Evolutionary conservation across 2,113 vertebrate species (phyloP).

Genomic region (Arothron firmamentum): DNA sequence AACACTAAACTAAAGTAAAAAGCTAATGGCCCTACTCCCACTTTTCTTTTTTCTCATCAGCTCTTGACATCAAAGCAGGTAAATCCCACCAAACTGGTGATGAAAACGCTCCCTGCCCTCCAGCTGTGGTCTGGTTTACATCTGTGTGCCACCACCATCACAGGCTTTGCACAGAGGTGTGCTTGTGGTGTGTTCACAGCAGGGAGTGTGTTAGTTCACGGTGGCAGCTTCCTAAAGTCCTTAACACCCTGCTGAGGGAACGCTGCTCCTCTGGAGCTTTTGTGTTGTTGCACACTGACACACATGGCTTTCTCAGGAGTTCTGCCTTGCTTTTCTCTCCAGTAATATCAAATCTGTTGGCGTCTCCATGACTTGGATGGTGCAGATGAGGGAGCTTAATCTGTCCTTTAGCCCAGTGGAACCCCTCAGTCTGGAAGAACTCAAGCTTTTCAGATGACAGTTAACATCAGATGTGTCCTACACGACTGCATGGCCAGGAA

Average conservation of each 20-base stretch:
- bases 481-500: conserved; percentile 36
- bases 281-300: background rate
- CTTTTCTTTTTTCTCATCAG: conserved; percentile 7
- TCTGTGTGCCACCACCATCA: conserved; percentile 32
- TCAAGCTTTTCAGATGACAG: conserved; percentile 37
- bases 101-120: conserved; percentile 8
- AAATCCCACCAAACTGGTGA: conserved; percentile 9
- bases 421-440: conserved; percentile 34
- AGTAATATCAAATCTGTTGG: background rate
- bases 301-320: background rate
- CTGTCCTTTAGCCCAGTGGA: conserved; percentile 26
- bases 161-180: conserved; percentile 32
- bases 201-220: conserved; percentile 42
- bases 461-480: conserved; percentile 31
- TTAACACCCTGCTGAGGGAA: conserved; percentile 21
- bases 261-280: conserved; percentile 5
- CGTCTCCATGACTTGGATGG: background rate
- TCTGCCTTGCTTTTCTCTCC: background rate
- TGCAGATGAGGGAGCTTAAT: background rate
- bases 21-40: background rate
- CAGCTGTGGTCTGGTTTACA: conserved; percentile 44
- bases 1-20: no score
- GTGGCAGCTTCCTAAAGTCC: conserved; percentile 40
- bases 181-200: conserved; percentile 27
- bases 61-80: conserved; percentile 26